These are phyloP conservation scores for Sepioteuthis lessoniana DNA, from an alignment of 2,888 invertebrate genomes.

Conservation along the genomic window DNA sequence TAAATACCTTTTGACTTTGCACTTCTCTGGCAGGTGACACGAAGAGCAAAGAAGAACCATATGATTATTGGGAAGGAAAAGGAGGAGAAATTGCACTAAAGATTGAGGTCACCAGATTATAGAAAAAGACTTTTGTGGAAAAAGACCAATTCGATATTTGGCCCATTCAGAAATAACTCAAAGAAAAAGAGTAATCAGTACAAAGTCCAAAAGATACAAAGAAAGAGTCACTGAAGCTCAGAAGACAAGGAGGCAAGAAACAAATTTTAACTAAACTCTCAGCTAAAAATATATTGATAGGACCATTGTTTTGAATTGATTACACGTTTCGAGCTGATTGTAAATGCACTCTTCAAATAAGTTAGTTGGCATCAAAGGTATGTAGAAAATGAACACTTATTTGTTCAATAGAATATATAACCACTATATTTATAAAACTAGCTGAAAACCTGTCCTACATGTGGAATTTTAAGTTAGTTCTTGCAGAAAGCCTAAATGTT, in stretches of 20 bases:
- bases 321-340: not conserved
- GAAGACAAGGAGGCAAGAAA: constrained; percentile 33
- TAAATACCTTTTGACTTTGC: not conserved
- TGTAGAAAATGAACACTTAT: too few species aligned
- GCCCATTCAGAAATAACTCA: not conserved
- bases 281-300: not conserved
- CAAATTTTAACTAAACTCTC: not conserved
- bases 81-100: not conserved
- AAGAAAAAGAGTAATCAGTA: not conserved
- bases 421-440: too few species aligned
- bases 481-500: too few species aligned
- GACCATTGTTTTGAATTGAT: not conserved
- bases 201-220: not conserved
- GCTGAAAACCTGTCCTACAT: too few species aligned
- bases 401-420: too few species aligned
- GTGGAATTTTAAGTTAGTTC: too few species aligned
- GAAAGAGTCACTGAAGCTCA: not conserved
- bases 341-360: too few species aligned
- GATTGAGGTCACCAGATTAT: too few species aligned
- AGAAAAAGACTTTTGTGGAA: not conserved
- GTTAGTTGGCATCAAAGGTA: not conserved
- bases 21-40: not conserved
- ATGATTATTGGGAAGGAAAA: not conserved
- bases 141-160: constrained; percentile 33
- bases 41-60: not conserved